Evolutionary conservation across 2,888 invertebrate species (phyloP), one percentile per base, ranked within the genome.

Genomic region (Artemia sp.): DNA sequence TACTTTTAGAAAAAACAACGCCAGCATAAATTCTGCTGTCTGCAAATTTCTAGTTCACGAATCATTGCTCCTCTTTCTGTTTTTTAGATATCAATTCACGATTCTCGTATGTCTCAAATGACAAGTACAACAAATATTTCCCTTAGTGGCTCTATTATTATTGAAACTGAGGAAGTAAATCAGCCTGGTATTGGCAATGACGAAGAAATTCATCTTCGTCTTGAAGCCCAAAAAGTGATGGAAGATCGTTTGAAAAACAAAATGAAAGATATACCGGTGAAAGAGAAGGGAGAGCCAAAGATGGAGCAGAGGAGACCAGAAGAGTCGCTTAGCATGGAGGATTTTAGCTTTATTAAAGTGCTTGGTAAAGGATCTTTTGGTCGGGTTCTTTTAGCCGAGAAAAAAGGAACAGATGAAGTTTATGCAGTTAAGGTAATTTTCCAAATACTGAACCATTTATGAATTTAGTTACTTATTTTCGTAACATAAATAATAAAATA

Each of bases 321-420:
- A 72, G 77, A 77, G 73, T 88, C 87, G 78, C 84, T 89, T 74
- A 83, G 86, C 72, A 82, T 92, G 73, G 85, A 87, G 70, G 94
- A 97, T 82, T 98, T 97, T 81, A 86, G 86, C 78, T 97, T 98
- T 81, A 92, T 97, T 78, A 98, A 98, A 83, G 97, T 98, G 19
- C 84, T 98, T 73, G 97, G 97, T 73, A 98, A 98, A 81, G 97
- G 97, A 69, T 95, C 95, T 77, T 98, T 98, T 80, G 97, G 97
- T 71, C 98, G 83, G 78, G 69, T 97, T 69, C 94, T 97, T 93
- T 81, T 97, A 72, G 96, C 96, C 0, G 96, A 97, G 81, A 87
- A 87, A 78, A 92, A 90, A 79, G 89, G 88, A 74, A 86, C 89
- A 19, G 95, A 95, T 71, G 95, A 97, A 82, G 82, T 85, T 9